Evolutionary conservation across 2,888 invertebrate species (phyloP).

Genomic region (Chrysolina americana): DNA sequence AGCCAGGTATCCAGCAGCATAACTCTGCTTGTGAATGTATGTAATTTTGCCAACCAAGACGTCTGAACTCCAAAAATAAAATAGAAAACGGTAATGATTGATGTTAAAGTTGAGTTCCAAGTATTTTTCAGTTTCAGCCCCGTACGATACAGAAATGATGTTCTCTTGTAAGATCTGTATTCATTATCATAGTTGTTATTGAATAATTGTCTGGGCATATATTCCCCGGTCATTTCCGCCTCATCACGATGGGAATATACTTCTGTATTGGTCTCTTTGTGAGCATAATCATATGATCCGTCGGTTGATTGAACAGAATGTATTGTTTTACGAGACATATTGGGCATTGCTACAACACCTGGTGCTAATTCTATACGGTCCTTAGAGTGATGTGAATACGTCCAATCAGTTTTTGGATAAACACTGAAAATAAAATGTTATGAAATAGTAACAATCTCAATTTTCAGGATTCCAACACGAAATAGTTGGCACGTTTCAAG

Average conservation of each 20-base stretch:
- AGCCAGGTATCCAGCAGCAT: slow-evolving; percentile 68
- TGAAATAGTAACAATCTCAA: too few relatives aligned
- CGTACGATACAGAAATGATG: slow-evolving; percentile 37
- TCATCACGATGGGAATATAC: slow-evolving; percentile 28
- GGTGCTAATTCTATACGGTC: slow-evolving; percentile 86
- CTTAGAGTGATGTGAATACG: slow-evolving; percentile 87
- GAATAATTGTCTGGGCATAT: slow-evolving; percentile 45
- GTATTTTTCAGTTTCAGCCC: slow-evolving; percentile 47
- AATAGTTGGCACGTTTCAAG: too few relatives aligned
- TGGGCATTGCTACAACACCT: slow-evolving; percentile 87
- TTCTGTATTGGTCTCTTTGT: slow-evolving; percentile 65
- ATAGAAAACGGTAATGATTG: slow-evolving; percentile 54
- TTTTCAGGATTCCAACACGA: too few relatives aligned
- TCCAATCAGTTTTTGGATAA: slow-evolving; percentile 93
- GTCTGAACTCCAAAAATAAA: slow-evolving; percentile 56
- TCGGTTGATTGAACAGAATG: slow-evolving; percentile 57
- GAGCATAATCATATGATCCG: slow-evolving; percentile 38
- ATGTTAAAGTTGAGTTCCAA: slow-evolving; percentile 44
- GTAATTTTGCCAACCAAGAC: slow-evolving; percentile 60
- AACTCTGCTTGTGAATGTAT: slow-evolving; percentile 62
- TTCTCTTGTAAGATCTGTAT: slow-evolving; percentile 37
- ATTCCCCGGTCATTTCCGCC: slow-evolving; percentile 27
- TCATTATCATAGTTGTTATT: slow-evolving; percentile 54
- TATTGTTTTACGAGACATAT: slow-evolving; percentile 87
- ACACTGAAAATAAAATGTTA: slow-evolving; percentile 73